Evolutionary conservation across 2,797 vertebrate genomes (phyloP).

Genomic region (Heterohyrax brucei): DNA sequence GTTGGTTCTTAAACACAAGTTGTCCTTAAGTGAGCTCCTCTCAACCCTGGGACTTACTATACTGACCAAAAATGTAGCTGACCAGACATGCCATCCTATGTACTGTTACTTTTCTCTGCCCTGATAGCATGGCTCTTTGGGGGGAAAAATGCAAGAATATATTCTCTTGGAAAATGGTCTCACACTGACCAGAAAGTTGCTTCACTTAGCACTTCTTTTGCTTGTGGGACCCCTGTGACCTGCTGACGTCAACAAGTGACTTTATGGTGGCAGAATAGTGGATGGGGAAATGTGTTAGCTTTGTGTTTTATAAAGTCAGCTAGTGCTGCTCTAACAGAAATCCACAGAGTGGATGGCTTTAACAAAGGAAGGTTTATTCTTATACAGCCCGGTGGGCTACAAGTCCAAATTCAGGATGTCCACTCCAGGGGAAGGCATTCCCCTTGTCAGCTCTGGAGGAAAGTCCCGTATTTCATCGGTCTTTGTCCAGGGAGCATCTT

Average conservation of each 20-base stretch:
- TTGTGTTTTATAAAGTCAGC: too few relatives aligned
- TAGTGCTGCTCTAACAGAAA: too few relatives aligned
- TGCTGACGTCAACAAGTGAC: background rate
- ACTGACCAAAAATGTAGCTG: background rate
- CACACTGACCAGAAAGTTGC: background rate
- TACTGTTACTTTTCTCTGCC: background rate
- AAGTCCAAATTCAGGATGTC: too few relatives aligned
- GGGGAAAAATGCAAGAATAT: background rate
- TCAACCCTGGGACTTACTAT: background rate
- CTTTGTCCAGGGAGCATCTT: too few relatives aligned
- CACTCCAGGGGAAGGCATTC: too few relatives aligned
- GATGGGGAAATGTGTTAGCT: conserved; percentile 18
- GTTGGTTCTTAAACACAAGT: too few relatives aligned
- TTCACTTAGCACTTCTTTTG: conserved; percentile 61
- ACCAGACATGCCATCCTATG: background rate
- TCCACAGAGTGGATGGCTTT: too few relatives aligned
- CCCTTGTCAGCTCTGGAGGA: too few relatives aligned
- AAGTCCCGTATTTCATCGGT: too few relatives aligned
- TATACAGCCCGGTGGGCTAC: too few relatives aligned
- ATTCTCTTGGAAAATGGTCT: conserved; percentile 71
- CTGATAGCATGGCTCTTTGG: background rate
- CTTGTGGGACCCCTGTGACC: background rate
- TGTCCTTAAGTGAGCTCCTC: too few relatives aligned
- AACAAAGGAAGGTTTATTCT: too few relatives aligned
- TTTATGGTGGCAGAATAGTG: background rate